These are phyloP conservation scores for Trogon surrucura DNA, from an alignment of 2,113 vertebrate genomes.

Conservation along the genomic window DNA sequence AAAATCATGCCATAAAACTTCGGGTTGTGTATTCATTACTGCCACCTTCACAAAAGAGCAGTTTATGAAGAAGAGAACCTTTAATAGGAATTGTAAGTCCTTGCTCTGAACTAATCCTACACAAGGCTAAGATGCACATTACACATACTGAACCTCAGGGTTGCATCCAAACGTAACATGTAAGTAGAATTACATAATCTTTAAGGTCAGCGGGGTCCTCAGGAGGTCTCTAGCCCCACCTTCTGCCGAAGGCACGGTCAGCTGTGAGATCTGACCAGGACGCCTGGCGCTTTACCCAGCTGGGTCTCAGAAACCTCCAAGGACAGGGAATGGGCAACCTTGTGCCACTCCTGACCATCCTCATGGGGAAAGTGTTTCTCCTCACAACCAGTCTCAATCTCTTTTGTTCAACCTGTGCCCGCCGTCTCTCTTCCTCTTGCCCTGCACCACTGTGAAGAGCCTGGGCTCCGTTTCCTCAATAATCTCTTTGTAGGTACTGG, in stretches of 20 bases:
- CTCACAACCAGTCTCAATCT: background rate
- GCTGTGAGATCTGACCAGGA: background rate
- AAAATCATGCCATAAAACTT: background rate
- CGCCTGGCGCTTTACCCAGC: background rate
- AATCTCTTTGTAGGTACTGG: background rate
- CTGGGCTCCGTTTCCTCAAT: background rate
- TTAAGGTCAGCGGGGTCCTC: background rate
- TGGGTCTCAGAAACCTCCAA: background rate
- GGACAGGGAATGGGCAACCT: background rate
- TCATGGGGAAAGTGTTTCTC: background rate
- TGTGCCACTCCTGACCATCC: background rate
- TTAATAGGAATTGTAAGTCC: background rate
- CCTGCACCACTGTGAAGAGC: background rate
- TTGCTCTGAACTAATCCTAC: background rate
- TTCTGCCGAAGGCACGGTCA: background rate
- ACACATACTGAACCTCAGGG: background rate
- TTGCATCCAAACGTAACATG: background rate
- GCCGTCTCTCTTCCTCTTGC: background rate
- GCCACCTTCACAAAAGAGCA: background rate
- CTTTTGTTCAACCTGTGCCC: background rate
- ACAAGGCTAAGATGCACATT: rapidly evolving
- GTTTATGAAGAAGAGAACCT: background rate
- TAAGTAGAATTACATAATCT: background rate
- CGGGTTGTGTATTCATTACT: background rate
- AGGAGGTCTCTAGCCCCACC: background rate